phyloP scores from a whole-genome alignment of 2,888 invertebrate species.

The Blera fallax region DNA sequence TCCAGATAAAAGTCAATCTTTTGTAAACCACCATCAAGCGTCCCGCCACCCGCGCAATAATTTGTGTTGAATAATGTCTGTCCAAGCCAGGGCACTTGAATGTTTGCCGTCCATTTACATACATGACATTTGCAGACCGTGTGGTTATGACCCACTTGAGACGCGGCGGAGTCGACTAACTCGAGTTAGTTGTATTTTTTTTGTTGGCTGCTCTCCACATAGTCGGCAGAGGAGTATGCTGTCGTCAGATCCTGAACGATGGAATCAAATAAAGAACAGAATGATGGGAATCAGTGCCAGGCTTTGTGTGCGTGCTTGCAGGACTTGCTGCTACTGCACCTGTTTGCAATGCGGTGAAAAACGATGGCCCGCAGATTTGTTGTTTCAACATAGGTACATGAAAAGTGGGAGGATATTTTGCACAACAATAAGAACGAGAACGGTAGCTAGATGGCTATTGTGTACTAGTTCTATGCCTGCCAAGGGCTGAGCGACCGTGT shows the following conservation, averaged over 20 bases:
- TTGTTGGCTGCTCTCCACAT: background rate
- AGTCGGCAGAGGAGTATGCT: background rate
- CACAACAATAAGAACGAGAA: background rate
- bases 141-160: constrained; percentile 65
- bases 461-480: background rate
- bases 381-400: background rate
- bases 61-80: constrained; percentile 41
- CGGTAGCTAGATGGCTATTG: constrained; percentile 10
- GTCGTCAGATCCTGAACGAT: constrained; percentile 24
- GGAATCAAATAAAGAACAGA: constrained; percentile 41
- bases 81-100: background rate
- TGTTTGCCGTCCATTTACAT: constrained; percentile 53
- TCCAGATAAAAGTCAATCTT: constrained; percentile 48
- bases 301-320: background rate
- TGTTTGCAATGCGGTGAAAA: constrained; percentile 32
- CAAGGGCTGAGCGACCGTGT: constrained; percentile 2
- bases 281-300: constrained; percentile 34
- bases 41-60: constrained; percentile 17
- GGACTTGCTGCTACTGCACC: background rate
- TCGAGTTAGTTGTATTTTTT: background rate
- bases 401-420: background rate
- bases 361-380: constrained; percentile 19
- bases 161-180: constrained; percentile 9
- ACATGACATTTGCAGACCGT: constrained; percentile 49
- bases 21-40: constrained; percentile 16